Conservation (phyloP, 2,888 invertebrate genomes). For the Notodonta ziczac region DNA sequence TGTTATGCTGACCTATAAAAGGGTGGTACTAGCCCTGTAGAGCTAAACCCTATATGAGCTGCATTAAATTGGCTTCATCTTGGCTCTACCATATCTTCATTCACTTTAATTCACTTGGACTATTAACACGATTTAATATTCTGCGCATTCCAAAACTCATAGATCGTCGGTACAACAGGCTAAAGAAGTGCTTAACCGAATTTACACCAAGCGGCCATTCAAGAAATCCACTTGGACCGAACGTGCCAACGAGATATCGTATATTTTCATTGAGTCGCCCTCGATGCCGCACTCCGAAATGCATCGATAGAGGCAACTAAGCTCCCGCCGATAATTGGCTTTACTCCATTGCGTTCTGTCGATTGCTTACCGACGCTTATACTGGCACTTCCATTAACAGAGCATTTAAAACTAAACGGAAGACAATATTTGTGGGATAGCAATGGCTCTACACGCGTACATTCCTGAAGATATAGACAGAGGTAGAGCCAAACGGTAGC, state of each 20-base stretch:
- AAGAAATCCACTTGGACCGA: slow-evolving; percentile 21
- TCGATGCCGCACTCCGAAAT: slow-evolving; percentile 21
- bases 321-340: slow-evolving; percentile 37
- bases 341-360: slow-evolving; percentile 12
- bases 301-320: slow-evolving; percentile 22
- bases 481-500: no score
- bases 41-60: no score
- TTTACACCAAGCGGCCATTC: slow-evolving; percentile 14
- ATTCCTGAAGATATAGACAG: no score
- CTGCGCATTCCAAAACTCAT: slow-evolving; percentile 7
- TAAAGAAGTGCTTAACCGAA: not conserved
- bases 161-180: not conserved
- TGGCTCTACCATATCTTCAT: no score
- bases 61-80: no score
- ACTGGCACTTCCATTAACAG: not conserved
- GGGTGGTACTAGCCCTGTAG: no score
- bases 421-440: no score
- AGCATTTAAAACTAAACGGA: no score
- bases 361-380: not conserved
- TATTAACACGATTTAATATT: no score
- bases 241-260: slow-evolving; percentile 32
- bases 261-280: slow-evolving; percentile 38
- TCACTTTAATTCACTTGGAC: no score
- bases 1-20: no score
- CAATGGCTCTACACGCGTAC: no score